Base-by-base conservation (phyloP, 2,797 vertebrate species). In the Semotilus atromaculatus region DNA sequence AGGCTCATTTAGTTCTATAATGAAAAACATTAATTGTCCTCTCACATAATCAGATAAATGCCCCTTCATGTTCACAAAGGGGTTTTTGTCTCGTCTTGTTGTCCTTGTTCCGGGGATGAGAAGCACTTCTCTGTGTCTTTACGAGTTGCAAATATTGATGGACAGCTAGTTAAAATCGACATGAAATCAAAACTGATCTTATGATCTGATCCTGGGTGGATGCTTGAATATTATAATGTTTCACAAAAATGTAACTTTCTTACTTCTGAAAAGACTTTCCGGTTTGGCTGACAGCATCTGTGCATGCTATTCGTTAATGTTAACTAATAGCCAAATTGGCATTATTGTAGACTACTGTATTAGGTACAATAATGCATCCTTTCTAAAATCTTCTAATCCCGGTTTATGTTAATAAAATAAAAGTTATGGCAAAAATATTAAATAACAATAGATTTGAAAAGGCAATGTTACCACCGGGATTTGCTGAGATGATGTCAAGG, bases 41-140 rank as follows among this genome's bases (percentile, higher is more conserved):
- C 83, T 81, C 86, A 81, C 81, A 75, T 87, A 91, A 82, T 88
- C 85, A 88, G 84, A 90, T 86, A 88, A 77, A 51, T 80, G 88
- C 86, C 75, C 66, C 83, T 83, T 89, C 72, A 75, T 60, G 60
- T 83, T 48, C 81, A 67, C 34, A 67, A 83, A 53, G 23, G 81
- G 29, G 19, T 11, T 64, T 64, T 31, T 11, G 70, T 74, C 70
- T 62, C 7, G 13, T n/a, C 76, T 79, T 79, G 58, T 66, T 19
- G 72, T 74, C 48, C 21, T 55, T 55, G 38, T 51, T 74, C 36
- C n/a, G 16, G 29, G 43, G 45, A 68, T 80, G 58, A 74, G 58
- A 74, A 51, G 23, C 51, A 31, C 23, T 74, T 74, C 40, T 45
- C 4, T 13, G 43, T 74, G 34, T 76, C 8, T 60, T 76, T 53